phyloP scores from a whole-genome alignment of 2,888 invertebrate species.

The Matsumyia berberina region DNA sequence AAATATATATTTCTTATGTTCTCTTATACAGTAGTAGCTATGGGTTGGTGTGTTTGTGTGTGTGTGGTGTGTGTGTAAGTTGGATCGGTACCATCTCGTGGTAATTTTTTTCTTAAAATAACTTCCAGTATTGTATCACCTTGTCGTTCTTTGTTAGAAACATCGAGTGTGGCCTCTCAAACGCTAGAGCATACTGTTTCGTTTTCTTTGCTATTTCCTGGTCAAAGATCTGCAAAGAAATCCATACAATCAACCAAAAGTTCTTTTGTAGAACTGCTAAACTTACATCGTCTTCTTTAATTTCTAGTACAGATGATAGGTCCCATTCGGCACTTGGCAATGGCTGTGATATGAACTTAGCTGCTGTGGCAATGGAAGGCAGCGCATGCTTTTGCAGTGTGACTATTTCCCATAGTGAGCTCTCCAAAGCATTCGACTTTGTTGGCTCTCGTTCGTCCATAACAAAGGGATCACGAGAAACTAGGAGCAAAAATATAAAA shows the following conservation, averaged over 20 bases:
- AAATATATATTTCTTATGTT: slow-evolving; percentile 53
- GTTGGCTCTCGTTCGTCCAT: slow-evolving; percentile 92
- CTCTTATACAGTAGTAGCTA: slow-evolving; percentile 57
- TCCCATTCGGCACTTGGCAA: slow-evolving; percentile 89
- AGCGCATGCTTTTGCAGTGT: slow-evolving; percentile 90
- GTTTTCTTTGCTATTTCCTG: slow-evolving; percentile 90
- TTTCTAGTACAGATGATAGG: slow-evolving; percentile 88
- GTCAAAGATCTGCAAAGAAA: slow-evolving; percentile 88
- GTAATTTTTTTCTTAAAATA: slow-evolving; percentile 78
- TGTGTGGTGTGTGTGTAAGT: background rate
- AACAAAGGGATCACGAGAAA: slow-evolving; percentile 90
- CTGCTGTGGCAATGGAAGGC: slow-evolving; percentile 90
- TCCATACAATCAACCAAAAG: slow-evolving; percentile 12
- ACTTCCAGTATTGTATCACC: slow-evolving; percentile 88
- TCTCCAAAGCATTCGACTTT: slow-evolving; percentile 92
- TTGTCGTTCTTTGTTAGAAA: slow-evolving; percentile 87
- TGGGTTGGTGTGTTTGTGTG: slow-evolving; percentile 35
- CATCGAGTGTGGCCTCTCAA: slow-evolving; percentile 89
- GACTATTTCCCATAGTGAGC: slow-evolving; percentile 96
- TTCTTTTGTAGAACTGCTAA: background rate
- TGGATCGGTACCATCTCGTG: slow-evolving; percentile 7
- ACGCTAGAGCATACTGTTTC: slow-evolving; percentile 90
- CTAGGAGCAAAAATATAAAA: slow-evolving; percentile 73
- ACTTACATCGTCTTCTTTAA: slow-evolving; percentile 87
- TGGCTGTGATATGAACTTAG: slow-evolving; percentile 88